Base-by-base conservation (phyloP, 2,888 invertebrate genomes). In the Gryllus longicercus region DNA sequence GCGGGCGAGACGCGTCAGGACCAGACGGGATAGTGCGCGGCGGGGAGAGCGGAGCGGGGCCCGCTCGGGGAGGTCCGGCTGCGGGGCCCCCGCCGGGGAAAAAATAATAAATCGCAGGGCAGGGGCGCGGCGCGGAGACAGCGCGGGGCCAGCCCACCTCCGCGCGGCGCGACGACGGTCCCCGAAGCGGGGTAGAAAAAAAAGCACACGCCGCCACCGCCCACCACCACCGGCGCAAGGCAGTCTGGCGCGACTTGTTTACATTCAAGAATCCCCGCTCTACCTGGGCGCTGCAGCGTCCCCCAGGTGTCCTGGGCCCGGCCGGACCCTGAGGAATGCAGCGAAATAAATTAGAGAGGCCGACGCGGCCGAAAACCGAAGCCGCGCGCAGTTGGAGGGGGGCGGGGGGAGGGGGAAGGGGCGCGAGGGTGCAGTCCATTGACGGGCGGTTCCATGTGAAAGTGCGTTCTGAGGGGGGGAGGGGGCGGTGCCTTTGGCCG, bases 301-400 rank as follows among this genome's bases (percentile, higher is more conserved):
- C 50, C 76, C 81, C 81, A 81, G 81, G 81, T 81, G 81, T 80
- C 80, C 78, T 25, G 75, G 14, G 63, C 16, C 14, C 63, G 63
- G n/a, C 16, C 63, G 63, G 79, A 79, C 51, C 50, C 79, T 76
- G 51, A 63, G 81, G 81, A 81, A 81, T 81, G 81, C 74, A 75
- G 81, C 80, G 81, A 81, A 81, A 81, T 81, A 81, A 81, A 81
- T 81, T 81, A 81, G 80, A 75, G 74, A 75, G 75, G 79, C 79
- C 76, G 76, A 51, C 80, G 79, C 81, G 23, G 4, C 5, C 63
- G 1, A 8, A 38, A 38, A 38, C 38, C 38, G 38, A 38, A 38
- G 38, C 38, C 38, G 38, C 38, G 38, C 38, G 38, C 38, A 8
- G 38, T 38, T 21, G 38, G 38, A 8, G 0, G 38, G 8, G 38